Evolutionary conservation across 2,113 vertebrate species (phyloP).

Genomic region (Miniopterus natalensis): DNA sequence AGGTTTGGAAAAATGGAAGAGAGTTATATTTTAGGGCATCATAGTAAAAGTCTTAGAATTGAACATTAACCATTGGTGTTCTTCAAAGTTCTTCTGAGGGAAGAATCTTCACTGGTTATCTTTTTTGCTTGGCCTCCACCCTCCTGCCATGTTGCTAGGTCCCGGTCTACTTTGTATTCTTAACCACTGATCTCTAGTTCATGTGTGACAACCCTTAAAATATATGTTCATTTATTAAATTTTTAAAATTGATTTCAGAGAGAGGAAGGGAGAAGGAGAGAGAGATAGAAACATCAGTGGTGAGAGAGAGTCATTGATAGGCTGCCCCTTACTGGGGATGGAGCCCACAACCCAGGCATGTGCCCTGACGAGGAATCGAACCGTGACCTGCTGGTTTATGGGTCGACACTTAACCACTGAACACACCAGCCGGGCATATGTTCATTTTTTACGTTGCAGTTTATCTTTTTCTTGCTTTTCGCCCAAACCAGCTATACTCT

Average conservation of each 20-base stretch:
- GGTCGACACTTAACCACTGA: no score
- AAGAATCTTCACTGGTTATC: slow-evolving; percentile 23
- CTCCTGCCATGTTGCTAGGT: neutral
- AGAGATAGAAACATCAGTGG: no score
- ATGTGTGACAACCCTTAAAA: neutral
- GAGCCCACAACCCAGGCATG: no score
- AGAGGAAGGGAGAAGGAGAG: no score
- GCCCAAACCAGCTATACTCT: neutral
- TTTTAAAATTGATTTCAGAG: no score
- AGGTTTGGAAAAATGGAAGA: neutral
- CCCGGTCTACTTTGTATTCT: neutral
- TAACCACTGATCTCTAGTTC: neutral
- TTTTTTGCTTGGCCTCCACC: neutral
- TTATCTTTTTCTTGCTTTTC: slow-evolving; percentile 26
- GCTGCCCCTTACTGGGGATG: no score
- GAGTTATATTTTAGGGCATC: neutral
- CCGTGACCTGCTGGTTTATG: no score
- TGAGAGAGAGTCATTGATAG: no score
- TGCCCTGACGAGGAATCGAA: no score
- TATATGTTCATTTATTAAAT: slow-evolving; percentile 3
- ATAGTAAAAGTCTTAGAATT: neutral
- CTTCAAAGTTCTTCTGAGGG: neutral
- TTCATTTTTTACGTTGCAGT: slow-evolving; percentile 33
- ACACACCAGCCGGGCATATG: no score
- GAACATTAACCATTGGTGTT: neutral